These are phyloP conservation scores for Helicolenus hilgendorfi DNA, from an alignment of 2,797 vertebrate genomes.

Conservation along the genomic window DNA sequence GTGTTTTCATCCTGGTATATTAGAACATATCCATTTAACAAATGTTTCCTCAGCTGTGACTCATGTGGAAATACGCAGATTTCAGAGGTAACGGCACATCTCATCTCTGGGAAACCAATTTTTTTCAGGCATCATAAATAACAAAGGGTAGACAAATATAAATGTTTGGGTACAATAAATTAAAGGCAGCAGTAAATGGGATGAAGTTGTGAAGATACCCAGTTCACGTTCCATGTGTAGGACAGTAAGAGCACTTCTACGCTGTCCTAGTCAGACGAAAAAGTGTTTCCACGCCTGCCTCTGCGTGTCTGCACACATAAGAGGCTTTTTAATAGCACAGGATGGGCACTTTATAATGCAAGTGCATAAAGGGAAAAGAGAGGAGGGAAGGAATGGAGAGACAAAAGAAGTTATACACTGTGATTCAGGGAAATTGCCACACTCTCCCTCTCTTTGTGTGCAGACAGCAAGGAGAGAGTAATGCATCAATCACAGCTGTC, in stretches of 20 bases:
- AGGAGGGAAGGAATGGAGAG: background rate
- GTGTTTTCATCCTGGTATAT: background rate
- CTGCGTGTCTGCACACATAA: slow-evolving; percentile 25
- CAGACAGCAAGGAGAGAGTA: slow-evolving; percentile 41
- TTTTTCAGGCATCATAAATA: slow-evolving; percentile 24
- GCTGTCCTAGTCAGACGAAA: background rate
- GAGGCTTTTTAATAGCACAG: slow-evolving; percentile 36
- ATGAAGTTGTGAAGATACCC: slow-evolving; percentile 9
- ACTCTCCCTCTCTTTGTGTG: slow-evolving; percentile 32
- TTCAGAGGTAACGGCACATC: slow-evolving; percentile 2
- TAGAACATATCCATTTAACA: slow-evolving; percentile 31
- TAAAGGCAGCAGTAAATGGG: slow-evolving; percentile 9
- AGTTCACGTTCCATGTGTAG: background rate
- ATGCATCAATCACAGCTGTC: slow-evolving; percentile 69
- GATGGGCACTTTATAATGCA: slow-evolving; percentile 23
- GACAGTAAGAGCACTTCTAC: slow-evolving; percentile 23
- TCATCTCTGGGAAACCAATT: slow-evolving; percentile 20
- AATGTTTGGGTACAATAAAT: background rate
- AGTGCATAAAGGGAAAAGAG: background rate
- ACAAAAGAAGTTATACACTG: slow-evolving; percentile 32
- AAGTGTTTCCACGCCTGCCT: slow-evolving; percentile 13
- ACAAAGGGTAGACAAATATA: background rate
- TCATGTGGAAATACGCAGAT: slow-evolving; percentile 46
- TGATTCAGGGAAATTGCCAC: slow-evolving; percentile 59
- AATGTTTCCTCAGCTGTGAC: slow-evolving; percentile 50